Evolutionary conservation across 2,888 invertebrate species (phyloP).

Genomic region (Biston stratarius): DNA sequence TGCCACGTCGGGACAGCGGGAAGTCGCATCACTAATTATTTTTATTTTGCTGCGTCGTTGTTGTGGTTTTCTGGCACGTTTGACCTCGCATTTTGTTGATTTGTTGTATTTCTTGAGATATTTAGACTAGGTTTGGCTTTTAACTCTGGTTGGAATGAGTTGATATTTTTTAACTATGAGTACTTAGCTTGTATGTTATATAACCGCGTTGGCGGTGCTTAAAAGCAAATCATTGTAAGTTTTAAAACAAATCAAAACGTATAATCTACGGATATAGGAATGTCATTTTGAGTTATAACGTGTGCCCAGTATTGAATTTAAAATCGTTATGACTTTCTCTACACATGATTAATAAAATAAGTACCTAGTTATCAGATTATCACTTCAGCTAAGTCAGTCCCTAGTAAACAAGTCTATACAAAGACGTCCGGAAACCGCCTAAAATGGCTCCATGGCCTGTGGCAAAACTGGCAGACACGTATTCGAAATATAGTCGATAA

Average conservation of each 20-base stretch:
- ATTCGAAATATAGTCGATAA: constrained; percentile 70
- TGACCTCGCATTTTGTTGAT: constrained; percentile 45
- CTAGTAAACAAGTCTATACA: constrained; percentile 9
- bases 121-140: constrained; percentile 19
- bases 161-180: not conserved
- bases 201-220: not conserved
- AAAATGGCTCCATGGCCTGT: constrained; percentile 65
- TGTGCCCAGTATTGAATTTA: too few relatives aligned
- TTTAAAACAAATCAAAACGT: too few relatives aligned
- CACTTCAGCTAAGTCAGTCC: not conserved
- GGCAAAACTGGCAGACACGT: constrained; percentile 55
- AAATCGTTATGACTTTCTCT: not conserved
- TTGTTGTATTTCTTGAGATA: constrained; percentile 43
- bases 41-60: constrained; percentile 49
- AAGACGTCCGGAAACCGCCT: constrained; percentile 66
- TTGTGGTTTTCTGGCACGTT: constrained; percentile 33
- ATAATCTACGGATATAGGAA: too few relatives aligned
- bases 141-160: not conserved
- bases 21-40: constrained; percentile 69
- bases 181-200: not conserved
- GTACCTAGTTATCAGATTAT: not conserved
- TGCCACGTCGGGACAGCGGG: constrained; percentile 55
- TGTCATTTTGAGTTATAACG: too few relatives aligned
- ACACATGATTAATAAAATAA: not conserved
- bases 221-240: too few relatives aligned